Conservation (phyloP, 2,888 invertebrate species). For the Leptopilina myrica region DNA sequence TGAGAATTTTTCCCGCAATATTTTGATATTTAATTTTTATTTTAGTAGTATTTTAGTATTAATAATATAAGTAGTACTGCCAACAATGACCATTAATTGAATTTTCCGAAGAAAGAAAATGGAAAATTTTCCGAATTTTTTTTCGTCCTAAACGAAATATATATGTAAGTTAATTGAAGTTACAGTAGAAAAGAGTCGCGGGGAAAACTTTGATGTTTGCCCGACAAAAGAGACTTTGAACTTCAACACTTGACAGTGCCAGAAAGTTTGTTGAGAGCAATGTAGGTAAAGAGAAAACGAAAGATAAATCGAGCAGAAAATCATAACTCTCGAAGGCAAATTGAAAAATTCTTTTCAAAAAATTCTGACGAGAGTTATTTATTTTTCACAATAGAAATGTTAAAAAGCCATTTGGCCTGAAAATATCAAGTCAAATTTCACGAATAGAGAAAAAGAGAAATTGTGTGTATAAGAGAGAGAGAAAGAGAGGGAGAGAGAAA, state of each 20-base stretch:
- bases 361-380: no score
- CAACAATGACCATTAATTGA: no score
- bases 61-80: no score
- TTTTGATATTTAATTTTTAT: background rate
- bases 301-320: background rate
- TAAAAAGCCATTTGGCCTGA: background rate
- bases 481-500: background rate
- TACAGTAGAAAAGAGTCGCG: background rate
- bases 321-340: no score
- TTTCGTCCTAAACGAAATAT: background rate
- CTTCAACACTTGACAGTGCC: background rate
- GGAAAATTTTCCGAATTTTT: no score
- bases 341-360: no score
- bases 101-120: no score
- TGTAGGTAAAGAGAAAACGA: constrained; percentile 3
- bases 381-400: no score
- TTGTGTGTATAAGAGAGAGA: no score
- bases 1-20: background rate
- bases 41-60: no score
- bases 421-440: background rate
- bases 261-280: constrained; percentile 1
- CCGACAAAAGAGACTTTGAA: constrained; percentile 16
- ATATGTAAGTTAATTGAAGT: background rate
- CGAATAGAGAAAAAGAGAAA: background rate
- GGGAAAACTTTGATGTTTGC: background rate